Evolutionary conservation across 2,113 vertebrate species (phyloP).

Genomic region (Todiramphus saurophagus): DNA sequence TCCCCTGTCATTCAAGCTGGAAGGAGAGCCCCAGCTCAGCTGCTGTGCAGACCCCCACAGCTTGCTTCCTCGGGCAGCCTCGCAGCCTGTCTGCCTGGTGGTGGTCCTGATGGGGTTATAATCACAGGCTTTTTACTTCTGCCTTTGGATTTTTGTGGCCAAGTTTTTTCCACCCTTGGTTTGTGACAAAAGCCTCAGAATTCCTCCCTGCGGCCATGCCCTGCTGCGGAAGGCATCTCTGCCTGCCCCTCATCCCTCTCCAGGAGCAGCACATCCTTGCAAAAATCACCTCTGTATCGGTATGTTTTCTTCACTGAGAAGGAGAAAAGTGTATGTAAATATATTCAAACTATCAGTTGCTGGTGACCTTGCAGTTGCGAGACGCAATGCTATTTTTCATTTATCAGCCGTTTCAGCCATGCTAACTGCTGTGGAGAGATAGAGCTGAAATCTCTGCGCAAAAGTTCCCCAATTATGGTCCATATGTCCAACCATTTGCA

Average conservation of each 20-base stretch:
- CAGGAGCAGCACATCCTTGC: neutral
- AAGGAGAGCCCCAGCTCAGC: neutral
- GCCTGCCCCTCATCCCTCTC: neutral
- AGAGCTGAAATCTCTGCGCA: neutral
- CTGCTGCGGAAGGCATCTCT: neutral
- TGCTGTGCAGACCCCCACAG: neutral
- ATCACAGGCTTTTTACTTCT: fast-evolving
- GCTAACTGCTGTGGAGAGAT: neutral
- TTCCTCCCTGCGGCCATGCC: neutral
- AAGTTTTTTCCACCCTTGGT: neutral
- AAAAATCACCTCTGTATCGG: neutral
- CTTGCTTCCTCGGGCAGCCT: neutral
- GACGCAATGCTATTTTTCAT: neutral
- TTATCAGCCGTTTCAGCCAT: slow-evolving; percentile 13
- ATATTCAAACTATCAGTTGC: slow-evolving; percentile 28
- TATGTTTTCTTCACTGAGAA: neutral
- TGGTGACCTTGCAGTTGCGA: slow-evolving; percentile 50
- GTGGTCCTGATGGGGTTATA: neutral
- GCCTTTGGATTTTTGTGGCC: neutral
- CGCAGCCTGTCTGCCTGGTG: neutral
- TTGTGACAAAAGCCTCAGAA: neutral
- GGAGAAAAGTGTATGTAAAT: slow-evolving; percentile 35
- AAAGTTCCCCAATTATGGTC: slow-evolving; percentile 4
- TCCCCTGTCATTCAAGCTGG: neutral
- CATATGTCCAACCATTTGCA: slow-evolving; percentile 1